Evolutionary conservation across 2,797 vertebrate genomes (phyloP), one percentile per base, ranked within the genome.

Genomic region (Eulemur coronatus): DNA sequence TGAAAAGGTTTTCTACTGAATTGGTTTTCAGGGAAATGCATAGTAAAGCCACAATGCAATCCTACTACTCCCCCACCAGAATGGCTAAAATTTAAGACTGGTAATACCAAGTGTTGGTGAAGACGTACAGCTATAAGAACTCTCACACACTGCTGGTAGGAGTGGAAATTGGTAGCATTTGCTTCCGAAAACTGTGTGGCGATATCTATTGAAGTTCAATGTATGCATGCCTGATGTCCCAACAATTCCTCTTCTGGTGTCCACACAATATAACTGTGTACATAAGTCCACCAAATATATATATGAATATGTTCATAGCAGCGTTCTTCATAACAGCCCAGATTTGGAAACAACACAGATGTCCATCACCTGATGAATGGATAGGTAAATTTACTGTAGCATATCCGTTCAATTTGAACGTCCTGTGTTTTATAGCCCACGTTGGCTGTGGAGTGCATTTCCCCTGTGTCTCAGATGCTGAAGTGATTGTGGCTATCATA

Each of bases 381-480:
- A 15, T 20, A 75, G 35, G 4, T 38, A 38, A 30, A 41, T 35
- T 35, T 38, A 17, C 33, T 3, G 10, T 4, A 15, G 41, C 3
- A 0, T 15, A 4, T 12, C 10, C 5, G 7, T 9, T 1, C 48
- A 14, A 0, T 43, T 11, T 15, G 26, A 61, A 9, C 2, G 18
- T 35, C 57, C 20, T 12, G 24, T 5, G 69, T 59, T 81, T 80
- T 2, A 12, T 12, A 14, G 52, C 11, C 3, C 35, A 11, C 0
- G 0, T 0, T 24, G 52, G 75, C 0, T 26, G 20, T 9, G 7
- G 22, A 30, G n/a, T 2, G 41, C 22, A 0, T 7, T n/a, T 24
- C 0, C 5, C 13, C 20, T 5, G 10, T 41, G n/a, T 35, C 63
- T 48, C 28, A 5, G 4, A 38, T 7, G 10, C 26, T 15, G 26